Evolutionary conservation across 2,888 invertebrate species (phyloP).

Genomic region (Polyommatus iphigenia): DNA sequence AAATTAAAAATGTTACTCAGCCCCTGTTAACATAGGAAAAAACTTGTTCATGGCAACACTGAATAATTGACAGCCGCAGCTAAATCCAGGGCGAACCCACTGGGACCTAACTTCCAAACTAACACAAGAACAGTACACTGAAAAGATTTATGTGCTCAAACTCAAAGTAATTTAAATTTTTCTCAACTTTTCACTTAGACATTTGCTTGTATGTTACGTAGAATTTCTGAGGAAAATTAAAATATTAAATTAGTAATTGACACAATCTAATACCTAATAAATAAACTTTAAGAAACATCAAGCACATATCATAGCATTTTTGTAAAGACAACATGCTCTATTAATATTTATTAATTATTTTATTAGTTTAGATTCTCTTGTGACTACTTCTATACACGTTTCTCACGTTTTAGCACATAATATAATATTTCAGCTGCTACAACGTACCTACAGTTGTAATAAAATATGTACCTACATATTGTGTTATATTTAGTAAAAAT

Average conservation of each 20-base stretch:
- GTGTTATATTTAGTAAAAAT: background rate
- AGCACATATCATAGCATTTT: background rate
- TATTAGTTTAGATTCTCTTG: background rate
- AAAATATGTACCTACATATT: background rate
- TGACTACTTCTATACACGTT: background rate
- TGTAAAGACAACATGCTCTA: background rate
- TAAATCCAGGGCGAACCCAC: constrained; percentile 68
- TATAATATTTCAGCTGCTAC: background rate
- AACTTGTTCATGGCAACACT: constrained; percentile 6
- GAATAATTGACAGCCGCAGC: constrained; percentile 48
- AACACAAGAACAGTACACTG: constrained; percentile 69
- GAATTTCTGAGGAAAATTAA: background rate
- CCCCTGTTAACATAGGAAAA: background rate
- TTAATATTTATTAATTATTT: background rate
- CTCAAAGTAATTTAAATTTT: constrained; percentile 36
- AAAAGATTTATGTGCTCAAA: constrained; percentile 67
- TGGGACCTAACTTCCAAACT: constrained; percentile 60
- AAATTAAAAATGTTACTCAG: background rate
- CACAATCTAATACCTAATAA: background rate
- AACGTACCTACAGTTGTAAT: background rate
- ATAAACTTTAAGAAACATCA: background rate
- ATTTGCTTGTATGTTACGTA: constrained; percentile 48
- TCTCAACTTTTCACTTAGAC: background rate
- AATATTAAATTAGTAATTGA: background rate
- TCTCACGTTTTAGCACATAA: constrained; percentile 5